Percentiles rank a stretch among this genome's conserved stretches.
Evolutionary conservation across 2,888 invertebrate species (phyloP).

Genomic region (Hoplodrina ambigua): DNA sequence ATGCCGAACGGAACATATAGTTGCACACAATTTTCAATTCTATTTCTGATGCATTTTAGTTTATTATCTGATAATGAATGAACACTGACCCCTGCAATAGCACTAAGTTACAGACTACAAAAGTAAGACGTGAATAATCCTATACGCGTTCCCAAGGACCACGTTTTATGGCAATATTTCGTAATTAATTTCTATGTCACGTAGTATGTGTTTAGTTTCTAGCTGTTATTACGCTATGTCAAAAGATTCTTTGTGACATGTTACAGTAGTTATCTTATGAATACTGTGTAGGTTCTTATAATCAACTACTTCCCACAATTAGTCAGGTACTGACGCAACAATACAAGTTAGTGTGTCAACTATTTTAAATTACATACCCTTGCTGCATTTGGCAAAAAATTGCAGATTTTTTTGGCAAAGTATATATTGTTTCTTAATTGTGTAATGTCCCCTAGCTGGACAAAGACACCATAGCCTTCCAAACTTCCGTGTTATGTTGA

Average conservation of each 20-base stretch:
- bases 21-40: too few relatives aligned
- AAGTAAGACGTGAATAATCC: background rate
- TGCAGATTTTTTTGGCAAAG: background rate
- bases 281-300: slow-evolving; percentile 15
- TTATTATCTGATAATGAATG: too few relatives aligned
- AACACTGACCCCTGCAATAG: background rate
- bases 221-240: slow-evolving; percentile 28
- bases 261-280: slow-evolving; percentile 11
- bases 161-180: background rate
- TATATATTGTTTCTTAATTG: background rate
- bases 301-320: slow-evolving; percentile 55
- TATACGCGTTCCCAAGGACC: background rate
- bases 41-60: too few relatives aligned
- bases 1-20: too few relatives aligned
- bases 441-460: too few relatives aligned
- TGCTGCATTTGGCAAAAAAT: background rate
- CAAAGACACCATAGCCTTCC: too few relatives aligned
- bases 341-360: slow-evolving; percentile 20
- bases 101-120: background rate
- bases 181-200: slow-evolving; percentile 1
- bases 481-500: too few relatives aligned
- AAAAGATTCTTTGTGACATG: slow-evolving; percentile 50
- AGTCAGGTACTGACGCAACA: slow-evolving; percentile 19
- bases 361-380: slow-evolving; percentile 4
- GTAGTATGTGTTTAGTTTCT: background rate